Evolutionary conservation across 2,888 invertebrate species (phyloP), one percentile per base, ranked within the genome.

Genomic region (Ichneumoninae sp.): DNA sequence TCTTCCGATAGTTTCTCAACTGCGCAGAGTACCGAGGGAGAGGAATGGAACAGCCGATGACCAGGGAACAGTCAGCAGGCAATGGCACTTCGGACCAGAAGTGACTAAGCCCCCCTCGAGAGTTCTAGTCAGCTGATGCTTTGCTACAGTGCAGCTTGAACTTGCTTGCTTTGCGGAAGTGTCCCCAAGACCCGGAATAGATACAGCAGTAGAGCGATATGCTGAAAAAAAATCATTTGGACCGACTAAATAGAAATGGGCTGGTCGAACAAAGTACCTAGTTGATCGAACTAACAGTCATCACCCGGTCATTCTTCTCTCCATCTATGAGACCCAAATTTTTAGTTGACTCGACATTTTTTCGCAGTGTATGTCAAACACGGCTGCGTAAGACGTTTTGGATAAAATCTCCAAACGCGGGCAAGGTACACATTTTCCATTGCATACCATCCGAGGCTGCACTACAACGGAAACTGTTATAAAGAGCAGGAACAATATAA

Each of bases 401-500:
- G 5, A n/a, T 30, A 60, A 22, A 60, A 60, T 30, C 57, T 4
- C 22, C 13, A 16, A 13, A 16, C 30, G 30, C 60, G 26, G 10
- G 13, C 30, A 60, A 16, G 5, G 16, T 26, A 13, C 1, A 22
- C 30, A 63, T 63, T 63, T n/a, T 33, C n/a, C 33, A 63, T 33
- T 33, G 30, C 33, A 30, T n/a, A 33, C n/a, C 30, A 33, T 33
- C 16, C n/a, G n/a, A 33, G 30, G 5, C 57, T 57, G 57, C 26
- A 26, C 57, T 57, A 2, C 8, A 44, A 52, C 47, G 19, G 19
- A 6, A 68, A 68, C 44, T 8, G 22, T 16, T 26, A 50, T 6
- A 71, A 19, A n/a, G 44, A 47, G 65, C 22, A 47, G 26, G 69
- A 70, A 80, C 54, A 75, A 83, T 54, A 65, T 52, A 33, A 63